Base-by-base conservation (phyloP, 2,888 invertebrate species). In the Epirrhoe alternata region DNA sequence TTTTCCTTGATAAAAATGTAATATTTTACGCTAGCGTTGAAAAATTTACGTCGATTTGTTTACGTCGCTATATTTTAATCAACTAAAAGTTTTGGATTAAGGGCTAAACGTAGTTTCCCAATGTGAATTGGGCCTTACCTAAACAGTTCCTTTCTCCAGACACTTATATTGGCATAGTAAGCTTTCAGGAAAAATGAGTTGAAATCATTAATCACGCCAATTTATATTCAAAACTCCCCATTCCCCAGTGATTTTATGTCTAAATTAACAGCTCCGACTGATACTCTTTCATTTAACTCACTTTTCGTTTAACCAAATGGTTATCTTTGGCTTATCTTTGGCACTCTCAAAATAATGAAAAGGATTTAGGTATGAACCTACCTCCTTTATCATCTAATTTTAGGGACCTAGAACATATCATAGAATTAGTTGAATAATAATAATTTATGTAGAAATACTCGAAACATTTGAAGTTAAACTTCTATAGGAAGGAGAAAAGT, bases 401-500 rank as follows among this genome's bases (percentile, higher is more conserved):
- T 42, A 42, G 38, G 12, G 12, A 42, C 38, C 24, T 12, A 3
- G 16, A 16, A 14, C 14, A 16, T 47, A 6, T 12, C 47, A 45
- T 45, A 14, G n/a, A 42, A 12, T 45, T 45, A 12, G 47, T 14
- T 47, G 7, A 6, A 16, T 52, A 68, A 68, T 42, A 42, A 64
- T 64, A 71, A 63, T 24, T 24, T 3, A 24, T 77, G 71, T 70
- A 71, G 70, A 76, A 80, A 76, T 78, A 72, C 64, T 70, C 68
- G 77, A 77, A 81, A 78, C 75, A 76, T 75, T 81, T 77, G 77
- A 75, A 75, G 72, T 73, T 68, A 70, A 76, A 77, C 75, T 77
- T 78, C 77, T 76, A 76, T 83, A 77, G 77, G 72, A 53, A 80
- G 79, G 81, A 80, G 82, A 84, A 86, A 85, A 85, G 81, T 84